These are phyloP conservation scores for Drosophila quadrilineata DNA, from an alignment of 1,140 invertebrate species.

Conservation along the genomic window DNA sequence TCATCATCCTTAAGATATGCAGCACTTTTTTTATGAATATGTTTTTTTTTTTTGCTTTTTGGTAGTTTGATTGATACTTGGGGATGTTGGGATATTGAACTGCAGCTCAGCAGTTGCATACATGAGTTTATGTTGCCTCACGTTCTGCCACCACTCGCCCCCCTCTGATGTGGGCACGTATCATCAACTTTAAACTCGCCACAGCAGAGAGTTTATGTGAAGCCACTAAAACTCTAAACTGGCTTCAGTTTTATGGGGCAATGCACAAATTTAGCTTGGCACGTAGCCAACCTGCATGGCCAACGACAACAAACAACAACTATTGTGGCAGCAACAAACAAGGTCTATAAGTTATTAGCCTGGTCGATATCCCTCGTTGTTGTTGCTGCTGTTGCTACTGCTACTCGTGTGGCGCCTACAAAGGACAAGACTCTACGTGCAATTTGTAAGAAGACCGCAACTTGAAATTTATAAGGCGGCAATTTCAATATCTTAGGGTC, in stretches of 20 bases:
- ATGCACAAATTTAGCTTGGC: conserved; percentile 63
- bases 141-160: background rate
- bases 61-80: background rate
- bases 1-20: too few species aligned
- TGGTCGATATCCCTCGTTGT: conserved; percentile 2
- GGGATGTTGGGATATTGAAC: too few species aligned
- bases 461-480: conserved; percentile 71
- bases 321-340: conserved; percentile 11
- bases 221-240: conserved; percentile 60
- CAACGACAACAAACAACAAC: background rate
- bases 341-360: conserved; percentile 66
- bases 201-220: conserved; percentile 51
- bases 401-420: conserved; percentile 8
- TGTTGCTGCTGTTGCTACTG: conserved; percentile 15
- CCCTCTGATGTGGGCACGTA: background rate
- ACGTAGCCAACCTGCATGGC: conserved; percentile 34
- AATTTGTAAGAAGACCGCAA: conserved; percentile 60
- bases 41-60: too few species aligned
- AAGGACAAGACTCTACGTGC: conserved; percentile 46
- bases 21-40: too few species aligned
- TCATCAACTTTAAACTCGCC: conserved; percentile 48
- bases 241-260: conserved; percentile 63
- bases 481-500: conserved; percentile 60
- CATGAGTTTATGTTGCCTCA: background rate
- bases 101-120: conserved; percentile 17